Conservation (phyloP, 1,140 invertebrate species). For the Polyergus mexicanus region DNA sequence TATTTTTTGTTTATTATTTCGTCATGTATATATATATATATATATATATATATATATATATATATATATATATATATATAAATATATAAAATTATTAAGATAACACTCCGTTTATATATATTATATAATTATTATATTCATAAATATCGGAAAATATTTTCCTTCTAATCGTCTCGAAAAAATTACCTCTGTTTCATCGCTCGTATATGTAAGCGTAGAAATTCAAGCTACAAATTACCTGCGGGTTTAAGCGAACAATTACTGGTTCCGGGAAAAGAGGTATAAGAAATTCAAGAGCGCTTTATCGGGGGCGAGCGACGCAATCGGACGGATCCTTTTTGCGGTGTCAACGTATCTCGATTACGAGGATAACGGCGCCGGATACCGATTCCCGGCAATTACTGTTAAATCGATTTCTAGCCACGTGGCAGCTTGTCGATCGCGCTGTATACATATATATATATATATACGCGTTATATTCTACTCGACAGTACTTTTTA, state of each 20-base stretch:
- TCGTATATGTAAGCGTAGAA: not conserved
- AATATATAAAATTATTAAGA: no score
- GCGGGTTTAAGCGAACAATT: not conserved
- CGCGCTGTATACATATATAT: conserved; percentile 25
- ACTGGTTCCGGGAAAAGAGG: not conserved
- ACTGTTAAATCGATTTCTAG: conserved; percentile 46
- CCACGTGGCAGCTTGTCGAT: conserved; percentile 48
- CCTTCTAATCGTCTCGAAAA: not conserved
- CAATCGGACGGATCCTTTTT: conserved; percentile 24
- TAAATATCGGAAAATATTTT: not conserved
- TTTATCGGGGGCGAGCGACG: not conserved
- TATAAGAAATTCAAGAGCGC: conserved; percentile 43
- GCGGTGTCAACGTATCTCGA: conserved; percentile 47
- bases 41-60: no score
- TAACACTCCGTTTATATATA: no score
- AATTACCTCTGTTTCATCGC: not conserved
- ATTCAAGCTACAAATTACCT: not conserved
- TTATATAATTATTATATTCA: no score
- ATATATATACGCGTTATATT: not conserved
- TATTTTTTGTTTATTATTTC: no score
- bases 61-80: no score
- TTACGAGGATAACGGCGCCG: conserved; percentile 36
- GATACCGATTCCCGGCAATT: conserved; percentile 57
- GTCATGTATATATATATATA: no score
- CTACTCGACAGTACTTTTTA: conserved; percentile 12